Percentiles rank a stretch among this genome's conserved stretches.
Conservation (phyloP, 2,797 vertebrate species). For the Enteromius mattozi region DNA sequence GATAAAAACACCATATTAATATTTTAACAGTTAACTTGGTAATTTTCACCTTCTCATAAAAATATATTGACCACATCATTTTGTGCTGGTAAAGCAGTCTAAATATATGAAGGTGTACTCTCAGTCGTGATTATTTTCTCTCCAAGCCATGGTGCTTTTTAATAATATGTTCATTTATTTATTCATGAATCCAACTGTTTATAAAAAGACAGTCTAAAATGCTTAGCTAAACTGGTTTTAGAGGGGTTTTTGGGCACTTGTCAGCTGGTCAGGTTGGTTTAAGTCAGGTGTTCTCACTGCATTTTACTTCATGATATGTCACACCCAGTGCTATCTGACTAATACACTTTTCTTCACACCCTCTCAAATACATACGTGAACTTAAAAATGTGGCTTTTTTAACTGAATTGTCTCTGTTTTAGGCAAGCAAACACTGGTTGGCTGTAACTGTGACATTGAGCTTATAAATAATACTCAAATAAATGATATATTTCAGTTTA, state of each 20-base stretch:
- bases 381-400: background rate
- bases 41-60: conserved; percentile 15
- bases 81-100: background rate
- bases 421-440: background rate
- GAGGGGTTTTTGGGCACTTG: background rate
- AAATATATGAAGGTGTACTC: background rate
- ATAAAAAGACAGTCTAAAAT: background rate
- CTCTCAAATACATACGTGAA: background rate
- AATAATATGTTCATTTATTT: background rate
- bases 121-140: background rate
- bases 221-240: background rate
- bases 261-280: background rate
- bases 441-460: background rate
- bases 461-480: background rate
- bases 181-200: background rate
- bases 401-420: background rate
- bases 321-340: background rate
- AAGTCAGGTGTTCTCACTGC: background rate
- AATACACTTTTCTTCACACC: background rate
- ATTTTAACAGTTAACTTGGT: background rate
- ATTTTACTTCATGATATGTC: background rate
- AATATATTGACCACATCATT: background rate
- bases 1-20: background rate
- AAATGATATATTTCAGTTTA: background rate
- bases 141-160: background rate